Base-by-base conservation (phyloP, 2,797 vertebrate species). In the Triplophysa bombifrons region DNA sequence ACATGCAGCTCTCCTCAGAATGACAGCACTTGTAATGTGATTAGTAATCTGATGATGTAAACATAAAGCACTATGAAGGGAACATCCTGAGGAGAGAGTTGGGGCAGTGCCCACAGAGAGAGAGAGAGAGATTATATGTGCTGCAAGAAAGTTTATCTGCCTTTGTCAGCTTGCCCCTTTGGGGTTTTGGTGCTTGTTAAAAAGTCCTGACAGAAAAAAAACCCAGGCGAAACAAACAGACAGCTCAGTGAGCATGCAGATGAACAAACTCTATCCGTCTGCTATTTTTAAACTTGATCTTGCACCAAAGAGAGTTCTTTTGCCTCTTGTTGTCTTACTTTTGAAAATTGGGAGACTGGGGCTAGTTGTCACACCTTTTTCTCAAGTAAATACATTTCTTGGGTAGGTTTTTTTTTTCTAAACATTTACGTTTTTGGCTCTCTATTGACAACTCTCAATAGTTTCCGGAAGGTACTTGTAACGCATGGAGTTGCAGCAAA, bases 131-230 rank as follows among this genome's bases (percentile, higher is more conserved):
- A 58, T 22, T 60, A 51, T 68, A 53, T 74, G 53, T 67, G 75
- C 72, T 72, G 60, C n/a, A 83, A 75, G 71, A 83, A 81, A 76
- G 83, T 88, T 88, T 87, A 87, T 87, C 87, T 88, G 89, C 82
- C 89, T 89, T 88, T 90, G 90, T 90, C 90, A 92, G 88, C 82
- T 91, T 87, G 55, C 84, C 88, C 84, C 89, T 82, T 84, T 87
- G 75, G 80, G 87, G 74, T 90, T 50, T 74, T 78, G 58, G 66
- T 88, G 90, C 91, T 93, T 90, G 87, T 92, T 92, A 91, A 92
- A 92, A 93, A 91, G 87, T 91, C 90, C 89, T 92, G 88, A 90
- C 90, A 91, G 88, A 90, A 86, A 90, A 86, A 85, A 90, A 89
- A 41, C 86, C 86, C 87, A 85, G 71, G 81, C 82, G 55, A 63